A percentile compares a stretch with the other conserved stretches of the same genome.
Conservation (phyloP, 1,140 invertebrate genomes). For the Drosophila navojoa region DNA sequence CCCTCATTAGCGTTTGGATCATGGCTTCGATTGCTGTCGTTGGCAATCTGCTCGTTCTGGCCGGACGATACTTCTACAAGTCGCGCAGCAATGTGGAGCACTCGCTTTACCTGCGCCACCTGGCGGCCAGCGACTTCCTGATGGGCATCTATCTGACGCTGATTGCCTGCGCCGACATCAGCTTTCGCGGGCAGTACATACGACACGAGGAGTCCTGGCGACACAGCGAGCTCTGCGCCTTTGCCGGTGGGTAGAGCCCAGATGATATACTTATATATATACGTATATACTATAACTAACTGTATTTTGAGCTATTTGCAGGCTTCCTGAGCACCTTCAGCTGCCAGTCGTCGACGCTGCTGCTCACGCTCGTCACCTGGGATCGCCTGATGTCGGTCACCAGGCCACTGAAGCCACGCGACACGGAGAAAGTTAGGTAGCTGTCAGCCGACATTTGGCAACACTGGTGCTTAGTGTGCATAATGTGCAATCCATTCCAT, state of each 20-base stretch:
- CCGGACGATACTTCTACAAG: constrained; percentile 85
- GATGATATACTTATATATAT: too few relatives aligned
- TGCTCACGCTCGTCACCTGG: constrained; percentile 87
- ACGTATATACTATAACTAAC: background rate
- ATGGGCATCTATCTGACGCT: constrained; percentile 89
- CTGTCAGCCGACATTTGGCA: background rate
- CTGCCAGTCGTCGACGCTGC: constrained; percentile 87
- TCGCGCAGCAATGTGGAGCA: constrained; percentile 85
- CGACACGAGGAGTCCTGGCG: constrained; percentile 86
- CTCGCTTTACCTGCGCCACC: constrained; percentile 87
- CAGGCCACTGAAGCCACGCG: constrained; percentile 85
- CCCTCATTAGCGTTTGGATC: constrained; percentile 86
- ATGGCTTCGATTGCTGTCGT: constrained; percentile 87
- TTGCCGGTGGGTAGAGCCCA: constrained; percentile 84
- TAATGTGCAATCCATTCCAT: background rate
- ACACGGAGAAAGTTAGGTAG: constrained; percentile 67
- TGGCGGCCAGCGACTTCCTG: constrained; percentile 88
- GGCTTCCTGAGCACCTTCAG: constrained; percentile 89
- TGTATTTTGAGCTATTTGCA: constrained; percentile 48
- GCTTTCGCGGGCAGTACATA: constrained; percentile 87
- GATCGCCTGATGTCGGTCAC: constrained; percentile 87
- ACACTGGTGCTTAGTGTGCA: background rate
- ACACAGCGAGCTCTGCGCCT: constrained; percentile 85
- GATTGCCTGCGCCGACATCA: constrained; percentile 87
- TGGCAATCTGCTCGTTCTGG: constrained; percentile 87